Percentiles rank a stretch among this genome's conserved stretches.
Evolutionary conservation across 2,888 invertebrate species (phyloP).

Genomic region (Tortricodes alternella): DNA sequence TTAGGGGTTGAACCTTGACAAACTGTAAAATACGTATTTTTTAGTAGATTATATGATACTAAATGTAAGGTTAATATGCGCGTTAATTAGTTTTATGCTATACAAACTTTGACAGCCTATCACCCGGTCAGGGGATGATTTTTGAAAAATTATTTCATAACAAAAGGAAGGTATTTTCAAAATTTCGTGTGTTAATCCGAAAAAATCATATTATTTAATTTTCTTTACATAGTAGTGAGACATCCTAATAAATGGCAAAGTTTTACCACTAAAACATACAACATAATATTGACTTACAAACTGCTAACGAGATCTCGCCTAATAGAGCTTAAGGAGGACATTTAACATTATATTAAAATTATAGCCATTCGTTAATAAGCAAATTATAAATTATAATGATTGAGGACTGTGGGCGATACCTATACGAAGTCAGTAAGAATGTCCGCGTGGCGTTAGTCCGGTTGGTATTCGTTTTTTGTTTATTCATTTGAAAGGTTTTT

Average conservation of each 20-base stretch:
- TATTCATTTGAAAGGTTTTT: too few relatives aligned
- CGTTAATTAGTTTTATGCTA: too few relatives aligned
- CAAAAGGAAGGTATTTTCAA: too few relatives aligned
- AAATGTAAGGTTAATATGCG: too few relatives aligned
- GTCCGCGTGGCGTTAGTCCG: neutral
- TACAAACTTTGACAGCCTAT: too few relatives aligned
- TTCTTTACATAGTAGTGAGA: neutral
- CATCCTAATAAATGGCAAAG: neutral
- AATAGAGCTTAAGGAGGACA: slow-evolving; percentile 37
- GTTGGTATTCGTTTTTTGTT: neutral
- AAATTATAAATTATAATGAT: slow-evolving; percentile 37
- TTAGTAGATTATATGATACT: too few relatives aligned
- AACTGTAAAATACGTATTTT: too few relatives aligned
- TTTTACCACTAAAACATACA: slow-evolving; percentile 11
- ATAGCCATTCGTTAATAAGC: slow-evolving; percentile 40
- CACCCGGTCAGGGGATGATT: too few relatives aligned
- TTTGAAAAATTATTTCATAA: too few relatives aligned
- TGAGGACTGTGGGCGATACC: slow-evolving; percentile 55
- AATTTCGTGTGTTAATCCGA: too few relatives aligned
- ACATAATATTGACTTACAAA: slow-evolving; percentile 44
- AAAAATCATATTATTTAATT: neutral
- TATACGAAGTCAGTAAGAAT: slow-evolving; percentile 8
- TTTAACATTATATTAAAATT: slow-evolving; percentile 39
- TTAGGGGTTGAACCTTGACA: too few relatives aligned
- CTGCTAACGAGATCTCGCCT: slow-evolving; percentile 49